A percentile compares a stretch with the other conserved stretches of the same genome.
Conservation (phyloP, 1,140 invertebrate genomes). For the Trinorchestia longiramus region DNA sequence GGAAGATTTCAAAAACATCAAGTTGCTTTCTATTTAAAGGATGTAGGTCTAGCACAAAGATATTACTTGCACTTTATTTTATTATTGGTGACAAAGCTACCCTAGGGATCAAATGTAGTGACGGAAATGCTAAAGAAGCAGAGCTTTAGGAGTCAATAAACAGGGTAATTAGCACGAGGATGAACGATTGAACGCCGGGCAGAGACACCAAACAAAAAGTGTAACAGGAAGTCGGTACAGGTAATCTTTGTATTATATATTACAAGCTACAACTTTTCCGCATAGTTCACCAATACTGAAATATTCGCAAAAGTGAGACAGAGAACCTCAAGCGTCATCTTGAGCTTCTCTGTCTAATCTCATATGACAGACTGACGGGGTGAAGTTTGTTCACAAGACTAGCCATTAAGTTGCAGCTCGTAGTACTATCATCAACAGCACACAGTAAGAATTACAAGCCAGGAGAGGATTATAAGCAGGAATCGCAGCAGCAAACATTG, state of each 20-base stretch:
- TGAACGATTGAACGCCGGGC: neutral
- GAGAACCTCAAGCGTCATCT: neutral
- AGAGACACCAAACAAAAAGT: neutral
- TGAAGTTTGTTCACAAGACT: neutral
- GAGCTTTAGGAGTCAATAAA: neutral
- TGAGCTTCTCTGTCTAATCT: too few species aligned
- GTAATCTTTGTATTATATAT: neutral
- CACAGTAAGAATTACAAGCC: neutral
- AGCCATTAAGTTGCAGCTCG: neutral
- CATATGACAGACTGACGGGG: neutral
- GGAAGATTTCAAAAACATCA: neutral
- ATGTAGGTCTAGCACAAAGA: neutral
- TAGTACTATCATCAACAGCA: neutral
- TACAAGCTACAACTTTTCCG: neutral
- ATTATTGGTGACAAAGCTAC: neutral
- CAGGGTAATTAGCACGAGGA: neutral
- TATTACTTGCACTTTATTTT: neutral
- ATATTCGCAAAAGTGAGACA: neutral
- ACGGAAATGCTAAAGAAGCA: neutral
- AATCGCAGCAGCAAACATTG: neutral
- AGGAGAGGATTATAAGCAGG: neutral
- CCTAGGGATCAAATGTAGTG: neutral
- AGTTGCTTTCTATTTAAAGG: neutral
- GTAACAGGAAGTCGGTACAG: neutral
- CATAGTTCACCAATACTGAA: neutral